phyloP scores from a whole-genome alignment of 2,888 invertebrate species.

The Agonopterix arenella region DNA sequence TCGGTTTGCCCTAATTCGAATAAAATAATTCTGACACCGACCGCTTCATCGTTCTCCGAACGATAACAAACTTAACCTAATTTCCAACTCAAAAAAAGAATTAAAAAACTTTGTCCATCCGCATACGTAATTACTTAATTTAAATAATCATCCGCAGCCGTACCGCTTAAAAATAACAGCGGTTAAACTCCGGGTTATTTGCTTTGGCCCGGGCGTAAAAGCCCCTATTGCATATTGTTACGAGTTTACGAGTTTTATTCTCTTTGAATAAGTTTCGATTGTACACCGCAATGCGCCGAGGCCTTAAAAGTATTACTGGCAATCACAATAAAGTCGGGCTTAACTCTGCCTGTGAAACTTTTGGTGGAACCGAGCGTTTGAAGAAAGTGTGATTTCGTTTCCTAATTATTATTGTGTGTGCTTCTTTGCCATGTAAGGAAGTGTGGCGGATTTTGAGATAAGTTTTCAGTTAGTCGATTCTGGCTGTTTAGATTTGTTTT shows the following conservation, averaged over 20 bases:
- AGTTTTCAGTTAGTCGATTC: no score
- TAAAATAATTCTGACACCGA: no score
- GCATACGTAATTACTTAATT: constrained; percentile 9
- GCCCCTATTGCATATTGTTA: constrained; percentile 43
- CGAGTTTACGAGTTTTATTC: constrained; percentile 51
- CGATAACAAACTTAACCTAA: no score
- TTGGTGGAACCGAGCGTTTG: constrained; percentile 15
- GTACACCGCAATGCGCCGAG: constrained; percentile 51
- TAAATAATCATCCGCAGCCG: constrained; percentile 13
- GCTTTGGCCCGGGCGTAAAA: constrained; percentile 22
- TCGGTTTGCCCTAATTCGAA: no score
- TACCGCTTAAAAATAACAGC: constrained; percentile 14
- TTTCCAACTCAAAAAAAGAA: background rate
- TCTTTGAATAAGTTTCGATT: constrained; percentile 52
- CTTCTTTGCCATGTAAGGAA: background rate
- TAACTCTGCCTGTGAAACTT: constrained; percentile 37
- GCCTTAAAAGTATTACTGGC: constrained; percentile 47
- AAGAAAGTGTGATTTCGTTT: constrained; percentile 4
- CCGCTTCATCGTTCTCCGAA: no score
- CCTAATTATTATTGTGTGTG: constrained; percentile 3
- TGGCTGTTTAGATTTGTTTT: no score
- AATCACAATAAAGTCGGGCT: constrained; percentile 48
- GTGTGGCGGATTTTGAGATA: no score
- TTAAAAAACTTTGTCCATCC: background rate
- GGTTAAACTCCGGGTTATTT: constrained; percentile 20